These are phyloP conservation scores for Ancistrus triradiatus DNA, from an alignment of 2,113 vertebrate genomes.

Conservation along the genomic window DNA sequence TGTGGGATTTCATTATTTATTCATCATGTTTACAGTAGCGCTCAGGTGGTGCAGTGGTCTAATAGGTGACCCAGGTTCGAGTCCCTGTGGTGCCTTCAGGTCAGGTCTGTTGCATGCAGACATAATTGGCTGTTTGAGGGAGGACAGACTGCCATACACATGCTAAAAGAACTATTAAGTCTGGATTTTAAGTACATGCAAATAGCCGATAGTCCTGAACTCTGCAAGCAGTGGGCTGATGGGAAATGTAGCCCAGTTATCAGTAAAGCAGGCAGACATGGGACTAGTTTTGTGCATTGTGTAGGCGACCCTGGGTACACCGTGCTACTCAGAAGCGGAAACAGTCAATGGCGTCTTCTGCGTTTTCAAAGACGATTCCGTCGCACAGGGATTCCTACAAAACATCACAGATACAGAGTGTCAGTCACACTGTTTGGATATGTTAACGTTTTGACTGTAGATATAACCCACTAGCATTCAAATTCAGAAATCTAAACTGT, in stretches of 20 bases:
- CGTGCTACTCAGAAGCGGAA: constrained; percentile 65
- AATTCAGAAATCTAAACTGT: too few species aligned
- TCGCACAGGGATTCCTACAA: constrained; percentile 69
- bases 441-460: neutral
- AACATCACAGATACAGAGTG: constrained; percentile 12
- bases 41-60: too few species aligned
- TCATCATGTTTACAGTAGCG: too few species aligned
- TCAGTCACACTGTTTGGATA: neutral
- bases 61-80: too few species aligned
- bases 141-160: constrained; percentile 21
- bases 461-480: too few species aligned
- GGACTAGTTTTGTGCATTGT: constrained; percentile 7
- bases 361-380: constrained; percentile 66
- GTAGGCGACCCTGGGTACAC: neutral
- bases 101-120: too few species aligned
- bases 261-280: too few species aligned
- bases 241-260: too few species aligned
- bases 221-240: constrained; percentile 5
- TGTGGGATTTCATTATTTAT: too few species aligned
- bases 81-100: too few species aligned
- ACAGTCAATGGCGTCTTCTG: constrained; percentile 64
- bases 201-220: too few species aligned
- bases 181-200: neutral
- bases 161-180: neutral
- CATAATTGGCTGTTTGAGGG: too few species aligned